Conservation (phyloP, 2,797 vertebrate genomes). For the Neosalanx taihuensis region DNA sequence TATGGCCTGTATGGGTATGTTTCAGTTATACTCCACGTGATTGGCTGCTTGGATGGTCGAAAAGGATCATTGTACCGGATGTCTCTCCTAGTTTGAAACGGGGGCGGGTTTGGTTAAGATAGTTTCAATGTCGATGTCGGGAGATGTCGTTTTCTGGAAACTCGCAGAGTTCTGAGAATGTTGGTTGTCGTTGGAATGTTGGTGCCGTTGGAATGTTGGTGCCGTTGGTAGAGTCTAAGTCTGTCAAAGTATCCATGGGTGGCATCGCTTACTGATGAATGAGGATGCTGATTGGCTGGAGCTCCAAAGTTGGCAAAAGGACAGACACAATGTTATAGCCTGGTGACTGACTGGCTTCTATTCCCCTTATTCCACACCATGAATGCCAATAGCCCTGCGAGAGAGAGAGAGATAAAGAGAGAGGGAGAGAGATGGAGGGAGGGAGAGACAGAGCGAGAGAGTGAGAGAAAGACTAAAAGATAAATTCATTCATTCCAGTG, state of each 20-base stretch:
- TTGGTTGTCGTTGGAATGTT: slow-evolving; percentile 4
- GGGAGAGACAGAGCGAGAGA: slow-evolving; percentile 18
- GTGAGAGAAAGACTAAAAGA: slow-evolving; percentile 15
- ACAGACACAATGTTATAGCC: slow-evolving; percentile 51
- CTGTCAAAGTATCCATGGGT: slow-evolving; percentile 32
- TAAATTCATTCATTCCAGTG: background rate
- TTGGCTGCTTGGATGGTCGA: slow-evolving; percentile 31
- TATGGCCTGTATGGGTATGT: slow-evolving; percentile 24
- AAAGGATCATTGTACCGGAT: slow-evolving; percentile 34
- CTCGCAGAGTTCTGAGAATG: slow-evolving; percentile 30
- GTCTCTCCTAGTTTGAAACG: slow-evolving; percentile 32
- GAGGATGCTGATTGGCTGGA: slow-evolving; percentile 44
- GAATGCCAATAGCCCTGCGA: slow-evolving; percentile 64
- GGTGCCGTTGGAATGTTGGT: too few relatives aligned
- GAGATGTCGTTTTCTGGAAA: slow-evolving; percentile 33
- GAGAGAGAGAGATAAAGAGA: slow-evolving; percentile 16
- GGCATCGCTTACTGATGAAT: slow-evolving; percentile 15
- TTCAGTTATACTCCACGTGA: slow-evolving; percentile 29
- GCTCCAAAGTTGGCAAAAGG: slow-evolving; percentile 54
- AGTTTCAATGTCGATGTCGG: slow-evolving; percentile 41
- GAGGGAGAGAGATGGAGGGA: slow-evolving; percentile 17
- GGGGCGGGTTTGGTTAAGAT: slow-evolving; percentile 16
- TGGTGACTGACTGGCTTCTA: slow-evolving; percentile 55
- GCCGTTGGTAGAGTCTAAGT: slow-evolving; percentile 15
- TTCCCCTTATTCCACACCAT: slow-evolving; percentile 45